A percentile compares a stretch with the other conserved stretches of the same genome.
These are phyloP conservation scores for Parascotia fuliginaria DNA, from an alignment of 2,888 invertebrate species.

Conservation along the genomic window DNA sequence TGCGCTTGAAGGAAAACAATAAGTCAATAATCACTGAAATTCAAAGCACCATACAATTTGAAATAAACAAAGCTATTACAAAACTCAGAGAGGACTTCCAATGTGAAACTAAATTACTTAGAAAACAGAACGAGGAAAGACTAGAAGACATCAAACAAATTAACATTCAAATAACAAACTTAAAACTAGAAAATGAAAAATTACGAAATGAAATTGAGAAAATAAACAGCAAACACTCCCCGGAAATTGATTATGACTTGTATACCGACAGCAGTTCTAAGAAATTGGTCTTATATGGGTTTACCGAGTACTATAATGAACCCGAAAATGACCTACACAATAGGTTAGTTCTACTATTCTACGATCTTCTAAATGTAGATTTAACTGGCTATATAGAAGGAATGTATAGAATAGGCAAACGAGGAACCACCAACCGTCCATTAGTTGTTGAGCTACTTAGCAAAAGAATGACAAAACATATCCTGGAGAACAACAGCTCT, in stretches of 20 bases:
- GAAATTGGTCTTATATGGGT: not conserved
- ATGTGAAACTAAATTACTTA: not conserved
- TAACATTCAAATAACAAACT: not conserved
- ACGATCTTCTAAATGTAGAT: constrained; percentile 2
- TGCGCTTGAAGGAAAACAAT: constrained; percentile 12
- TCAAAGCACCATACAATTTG: not conserved
- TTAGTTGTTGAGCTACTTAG: constrained; percentile 15
- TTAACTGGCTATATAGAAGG: constrained; percentile 1
- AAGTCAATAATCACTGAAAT: constrained; percentile 3
- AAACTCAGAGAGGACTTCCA: constrained; percentile 6
- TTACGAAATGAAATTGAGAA: not conserved
- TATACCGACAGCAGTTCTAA: not conserved
- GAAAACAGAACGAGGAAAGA: not conserved
- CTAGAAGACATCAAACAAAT: not conserved
- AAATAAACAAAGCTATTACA: constrained; percentile 8
- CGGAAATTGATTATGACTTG: too few species aligned
- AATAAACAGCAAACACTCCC: too few species aligned
- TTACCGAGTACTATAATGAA: constrained; percentile 3
- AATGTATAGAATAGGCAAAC: constrained; percentile 4
- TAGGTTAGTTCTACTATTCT: constrained; percentile 4
- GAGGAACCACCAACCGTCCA: constrained; percentile 2
- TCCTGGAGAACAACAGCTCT: not conserved
- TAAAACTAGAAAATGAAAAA: constrained; percentile 1
- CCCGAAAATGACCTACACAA: constrained; percentile 3
- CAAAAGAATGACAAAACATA: constrained; percentile 8